Evolutionary conservation across 2,888 invertebrate genomes (phyloP).

Genomic region (Orthosia incerta): DNA sequence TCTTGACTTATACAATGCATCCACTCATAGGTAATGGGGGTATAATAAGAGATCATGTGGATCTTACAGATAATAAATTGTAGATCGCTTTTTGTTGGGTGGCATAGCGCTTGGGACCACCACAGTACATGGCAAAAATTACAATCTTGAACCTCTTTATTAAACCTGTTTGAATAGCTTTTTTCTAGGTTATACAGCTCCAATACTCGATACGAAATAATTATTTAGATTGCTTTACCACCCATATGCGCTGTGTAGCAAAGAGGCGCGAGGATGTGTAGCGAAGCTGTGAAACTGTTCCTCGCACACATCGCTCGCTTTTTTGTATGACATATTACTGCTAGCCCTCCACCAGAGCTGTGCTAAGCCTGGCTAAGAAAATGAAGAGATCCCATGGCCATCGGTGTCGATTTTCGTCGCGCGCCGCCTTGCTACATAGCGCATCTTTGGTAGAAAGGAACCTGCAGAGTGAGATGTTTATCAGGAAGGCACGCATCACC

Average conservation of each 20-base stretch:
- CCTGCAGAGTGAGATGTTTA: not conserved
- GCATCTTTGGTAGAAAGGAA: too few relatives aligned
- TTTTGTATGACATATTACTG: too few relatives aligned
- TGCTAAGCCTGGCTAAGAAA: too few relatives aligned
- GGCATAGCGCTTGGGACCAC: not conserved
- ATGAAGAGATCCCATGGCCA: too few relatives aligned
- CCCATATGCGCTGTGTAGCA: too few relatives aligned
- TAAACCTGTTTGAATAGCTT: not conserved
- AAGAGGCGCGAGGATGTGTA: too few relatives aligned
- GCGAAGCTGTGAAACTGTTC: too few relatives aligned
- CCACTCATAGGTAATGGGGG: not conserved
- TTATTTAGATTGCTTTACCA: too few relatives aligned
- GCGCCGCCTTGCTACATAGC: too few relatives aligned
- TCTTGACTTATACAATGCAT: not conserved
- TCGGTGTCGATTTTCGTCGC: too few relatives aligned
- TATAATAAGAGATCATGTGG: not conserved
- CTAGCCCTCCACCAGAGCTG: too few relatives aligned
- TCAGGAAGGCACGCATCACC: slow-evolving; percentile 52
- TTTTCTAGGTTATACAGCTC: not conserved
- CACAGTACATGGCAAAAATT: not conserved
- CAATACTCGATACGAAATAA: not conserved
- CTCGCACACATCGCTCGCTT: too few relatives aligned
- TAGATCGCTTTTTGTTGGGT: not conserved
- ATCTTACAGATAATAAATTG: not conserved
- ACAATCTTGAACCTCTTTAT: not conserved